Evolutionary conservation across 2,113 vertebrate genomes (phyloP).

Genomic region (Pangasianodon gigas): DNA sequence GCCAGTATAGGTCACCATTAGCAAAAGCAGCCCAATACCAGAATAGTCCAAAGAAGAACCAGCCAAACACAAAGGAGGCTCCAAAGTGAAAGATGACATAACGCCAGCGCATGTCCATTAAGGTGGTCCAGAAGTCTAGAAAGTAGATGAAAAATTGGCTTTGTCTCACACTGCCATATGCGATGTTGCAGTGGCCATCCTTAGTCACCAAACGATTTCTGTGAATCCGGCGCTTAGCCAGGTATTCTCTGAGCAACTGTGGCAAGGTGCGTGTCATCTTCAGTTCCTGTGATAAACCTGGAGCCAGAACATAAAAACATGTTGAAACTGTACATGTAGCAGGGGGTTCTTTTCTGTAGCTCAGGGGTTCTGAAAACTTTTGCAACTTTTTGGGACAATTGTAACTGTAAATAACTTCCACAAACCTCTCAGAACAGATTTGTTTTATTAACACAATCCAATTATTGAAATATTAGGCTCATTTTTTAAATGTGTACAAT

Average conservation of each 20-base stretch:
- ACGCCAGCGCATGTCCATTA: slow-evolving; percentile 91
- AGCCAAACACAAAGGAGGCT: slow-evolving; percentile 87
- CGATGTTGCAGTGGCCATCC: slow-evolving; percentile 93
- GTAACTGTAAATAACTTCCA: neutral
- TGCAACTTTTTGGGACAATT: neutral
- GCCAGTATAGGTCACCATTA: slow-evolving; percentile 88
- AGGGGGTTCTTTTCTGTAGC: neutral
- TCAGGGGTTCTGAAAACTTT: neutral
- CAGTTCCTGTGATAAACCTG: neutral
- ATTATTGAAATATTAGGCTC: neutral
- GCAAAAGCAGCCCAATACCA: slow-evolving; percentile 88
- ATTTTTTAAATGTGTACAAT: neutral
- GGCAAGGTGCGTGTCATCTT: slow-evolving; percentile 81
- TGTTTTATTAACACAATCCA: neutral
- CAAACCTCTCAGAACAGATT: neutral
- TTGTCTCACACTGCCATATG: slow-evolving; percentile 87
- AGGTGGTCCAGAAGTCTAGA: slow-evolving; percentile 92
- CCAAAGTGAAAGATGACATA: slow-evolving; percentile 89
- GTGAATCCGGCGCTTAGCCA: slow-evolving; percentile 63
- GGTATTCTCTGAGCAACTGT: slow-evolving; percentile 69
- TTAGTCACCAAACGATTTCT: slow-evolving; percentile 86
- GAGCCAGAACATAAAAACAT: neutral
- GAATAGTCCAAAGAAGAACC: slow-evolving; percentile 92
- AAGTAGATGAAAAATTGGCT: slow-evolving; percentile 82
- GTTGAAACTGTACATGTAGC: neutral